A percentile compares a stretch with the other conserved stretches of the same genome.
Conservation (phyloP, 2,113 vertebrate genomes). For the Dascyllus trimaculatus region DNA sequence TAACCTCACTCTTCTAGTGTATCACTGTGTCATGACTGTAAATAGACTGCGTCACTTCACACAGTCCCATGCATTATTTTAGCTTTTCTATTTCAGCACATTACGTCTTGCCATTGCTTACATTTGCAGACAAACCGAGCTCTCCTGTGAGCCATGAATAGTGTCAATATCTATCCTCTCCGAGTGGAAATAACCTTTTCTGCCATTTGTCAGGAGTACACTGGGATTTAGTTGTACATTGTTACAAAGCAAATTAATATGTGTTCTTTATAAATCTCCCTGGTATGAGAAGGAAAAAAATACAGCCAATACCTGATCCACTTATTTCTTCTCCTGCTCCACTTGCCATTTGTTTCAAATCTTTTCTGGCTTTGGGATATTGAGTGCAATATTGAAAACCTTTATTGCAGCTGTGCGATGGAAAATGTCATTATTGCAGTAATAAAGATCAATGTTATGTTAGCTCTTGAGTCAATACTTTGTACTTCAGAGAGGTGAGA, state of each 20-base stretch:
- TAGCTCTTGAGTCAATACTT: constrained; percentile 34
- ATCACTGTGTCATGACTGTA: not conserved
- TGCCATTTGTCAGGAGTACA: not conserved
- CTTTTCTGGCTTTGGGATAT: constrained; percentile 19
- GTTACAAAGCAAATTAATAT: not conserved
- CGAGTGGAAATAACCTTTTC: too few species aligned
- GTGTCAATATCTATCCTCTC: too few species aligned
- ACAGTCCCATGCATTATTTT: not conserved
- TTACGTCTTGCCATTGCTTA: too few species aligned
- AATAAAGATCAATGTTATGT: constrained; percentile 43
- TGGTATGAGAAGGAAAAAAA: not conserved
- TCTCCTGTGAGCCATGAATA: too few species aligned
- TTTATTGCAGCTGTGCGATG: constrained; percentile 3
- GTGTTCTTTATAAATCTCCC: not conserved
- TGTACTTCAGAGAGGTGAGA: constrained; percentile 28
- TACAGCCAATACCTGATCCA: not conserved
- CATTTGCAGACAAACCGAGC: too few species aligned
- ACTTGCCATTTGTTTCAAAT: constrained; percentile 3
- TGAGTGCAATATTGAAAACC: constrained; percentile 23
- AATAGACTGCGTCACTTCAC: not conserved
- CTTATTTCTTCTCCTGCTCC: not conserved
- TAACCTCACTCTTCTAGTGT: too few species aligned
- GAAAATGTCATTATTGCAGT: constrained; percentile 27
- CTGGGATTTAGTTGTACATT: not conserved
- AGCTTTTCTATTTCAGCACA: too few species aligned